A percentile compares a stretch with the other conserved stretches of the same genome.
Conservation (phyloP, 2,797 vertebrate species). For the Molothrus ater region DNA sequence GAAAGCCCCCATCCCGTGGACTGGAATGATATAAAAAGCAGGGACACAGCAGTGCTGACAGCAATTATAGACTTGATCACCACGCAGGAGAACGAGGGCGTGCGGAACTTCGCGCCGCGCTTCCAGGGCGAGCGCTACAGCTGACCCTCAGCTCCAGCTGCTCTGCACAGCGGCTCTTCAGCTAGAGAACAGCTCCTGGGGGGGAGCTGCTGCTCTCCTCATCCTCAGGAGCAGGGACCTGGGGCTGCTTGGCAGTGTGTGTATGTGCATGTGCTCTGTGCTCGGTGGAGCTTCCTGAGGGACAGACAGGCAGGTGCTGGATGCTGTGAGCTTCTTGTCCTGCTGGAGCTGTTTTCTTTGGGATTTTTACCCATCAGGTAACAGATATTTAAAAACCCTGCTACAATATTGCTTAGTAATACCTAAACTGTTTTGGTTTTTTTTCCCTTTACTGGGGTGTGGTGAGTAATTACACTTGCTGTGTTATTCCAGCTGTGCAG, state of each 20-base stretch:
- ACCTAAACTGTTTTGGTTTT: not conserved
- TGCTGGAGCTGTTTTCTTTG: not conserved
- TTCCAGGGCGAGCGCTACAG: slow-evolving; percentile 70
- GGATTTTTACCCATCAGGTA: not conserved
- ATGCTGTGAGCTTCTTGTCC: not conserved
- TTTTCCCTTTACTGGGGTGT: not conserved
- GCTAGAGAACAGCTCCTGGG: not conserved
- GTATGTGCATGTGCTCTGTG: slow-evolving; percentile 61
- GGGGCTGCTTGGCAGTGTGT: not conserved
- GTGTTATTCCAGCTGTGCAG: slow-evolving; percentile 23
- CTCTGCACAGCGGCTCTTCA: not conserved
- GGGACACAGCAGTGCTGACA: slow-evolving; percentile 92
- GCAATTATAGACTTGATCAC: slow-evolving; percentile 97
- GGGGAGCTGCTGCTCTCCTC: not conserved
- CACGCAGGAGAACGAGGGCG: slow-evolving; percentile 87
- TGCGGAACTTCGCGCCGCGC: slow-evolving; percentile 66
- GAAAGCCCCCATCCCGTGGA: slow-evolving; percentile 90
- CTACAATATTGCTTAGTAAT: not conserved
- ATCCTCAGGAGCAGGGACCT: not conserved
- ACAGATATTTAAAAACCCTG: not conserved
- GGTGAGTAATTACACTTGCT: not conserved
- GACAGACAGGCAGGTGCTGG: not conserved
- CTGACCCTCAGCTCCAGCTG: slow-evolving; percentile 34
- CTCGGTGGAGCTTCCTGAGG: slow-evolving; percentile 17
- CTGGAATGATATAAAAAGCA: slow-evolving; percentile 86